Conservation (phyloP, 2,113 vertebrate species). For the Crocuta crocuta region DNA sequence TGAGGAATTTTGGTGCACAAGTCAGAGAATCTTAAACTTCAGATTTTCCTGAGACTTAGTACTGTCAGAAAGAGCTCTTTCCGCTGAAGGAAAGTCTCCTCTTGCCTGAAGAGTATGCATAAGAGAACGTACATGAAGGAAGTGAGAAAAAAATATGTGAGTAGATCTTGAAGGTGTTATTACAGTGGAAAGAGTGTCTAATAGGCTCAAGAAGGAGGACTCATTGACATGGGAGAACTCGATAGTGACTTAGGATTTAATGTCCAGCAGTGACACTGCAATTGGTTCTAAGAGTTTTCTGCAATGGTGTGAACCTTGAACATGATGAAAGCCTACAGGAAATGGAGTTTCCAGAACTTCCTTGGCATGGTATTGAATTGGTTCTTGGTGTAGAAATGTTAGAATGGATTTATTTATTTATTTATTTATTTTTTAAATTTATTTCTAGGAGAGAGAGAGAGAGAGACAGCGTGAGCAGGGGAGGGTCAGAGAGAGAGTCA, state of each 20-base stretch:
- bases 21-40: not conserved
- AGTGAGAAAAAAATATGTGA: not conserved
- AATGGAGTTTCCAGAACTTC: conserved; percentile 22
- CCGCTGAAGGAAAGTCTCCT: not conserved
- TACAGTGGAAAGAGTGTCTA: not conserved
- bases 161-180: not conserved
- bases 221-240: not conserved
- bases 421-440: too few relatives aligned
- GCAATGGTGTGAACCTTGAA: not conserved
- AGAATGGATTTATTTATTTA: conserved; percentile 10
- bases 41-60: not conserved
- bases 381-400: not conserved
- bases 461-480: too few relatives aligned
- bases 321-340: not conserved
- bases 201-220: not conserved
- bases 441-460: too few relatives aligned
- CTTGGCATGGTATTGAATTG: not conserved
- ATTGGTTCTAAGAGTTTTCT: not conserved
- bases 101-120: not conserved
- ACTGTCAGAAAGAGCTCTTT: not conserved
- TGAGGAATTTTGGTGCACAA: not conserved
- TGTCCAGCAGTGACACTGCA: not conserved
- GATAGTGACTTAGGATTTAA: not conserved
- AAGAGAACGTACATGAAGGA: not conserved
- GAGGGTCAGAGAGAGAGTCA: too few relatives aligned